Conservation (phyloP, 2,113 vertebrate genomes). For the Psilopogon haemacephalus region DNA sequence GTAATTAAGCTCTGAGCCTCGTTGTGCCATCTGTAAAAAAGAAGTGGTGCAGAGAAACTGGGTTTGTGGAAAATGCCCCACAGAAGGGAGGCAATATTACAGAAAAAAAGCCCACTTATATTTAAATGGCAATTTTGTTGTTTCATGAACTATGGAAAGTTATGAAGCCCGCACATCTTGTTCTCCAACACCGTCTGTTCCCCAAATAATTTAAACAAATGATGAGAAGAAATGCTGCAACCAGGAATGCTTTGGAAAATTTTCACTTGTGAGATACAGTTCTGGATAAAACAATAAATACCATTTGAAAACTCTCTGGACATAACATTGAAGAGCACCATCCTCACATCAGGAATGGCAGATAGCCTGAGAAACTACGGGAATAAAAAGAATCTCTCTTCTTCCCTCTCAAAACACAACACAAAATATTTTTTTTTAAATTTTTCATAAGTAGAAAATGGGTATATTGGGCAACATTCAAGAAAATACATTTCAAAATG, state of each 20-base stretch:
- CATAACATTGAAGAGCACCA: background rate
- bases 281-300: background rate
- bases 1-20: constrained; percentile 51
- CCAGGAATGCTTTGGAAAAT: background rate
- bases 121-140: constrained; percentile 15
- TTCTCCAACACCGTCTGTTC: background rate
- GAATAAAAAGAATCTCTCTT: background rate
- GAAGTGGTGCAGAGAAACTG: constrained; percentile 29
- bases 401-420: background rate
- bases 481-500: background rate
- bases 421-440: background rate
- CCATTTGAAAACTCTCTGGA: constrained; percentile 7
- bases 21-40: constrained; percentile 58
- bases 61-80: constrained; percentile 46
- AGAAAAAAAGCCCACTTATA: constrained; percentile 1
- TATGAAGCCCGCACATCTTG: background rate
- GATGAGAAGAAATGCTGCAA: background rate
- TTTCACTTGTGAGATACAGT: background rate
- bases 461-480: background rate
- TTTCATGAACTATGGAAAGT: background rate
- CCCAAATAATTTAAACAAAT: constrained; percentile 1
- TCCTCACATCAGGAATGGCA: background rate
- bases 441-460: background rate
- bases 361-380: background rate
- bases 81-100: constrained; percentile 33